Evolutionary conservation across 2,113 vertebrate genomes (phyloP), one percentile per base, ranked within the genome.

Genomic region (Indicator indicator): DNA sequence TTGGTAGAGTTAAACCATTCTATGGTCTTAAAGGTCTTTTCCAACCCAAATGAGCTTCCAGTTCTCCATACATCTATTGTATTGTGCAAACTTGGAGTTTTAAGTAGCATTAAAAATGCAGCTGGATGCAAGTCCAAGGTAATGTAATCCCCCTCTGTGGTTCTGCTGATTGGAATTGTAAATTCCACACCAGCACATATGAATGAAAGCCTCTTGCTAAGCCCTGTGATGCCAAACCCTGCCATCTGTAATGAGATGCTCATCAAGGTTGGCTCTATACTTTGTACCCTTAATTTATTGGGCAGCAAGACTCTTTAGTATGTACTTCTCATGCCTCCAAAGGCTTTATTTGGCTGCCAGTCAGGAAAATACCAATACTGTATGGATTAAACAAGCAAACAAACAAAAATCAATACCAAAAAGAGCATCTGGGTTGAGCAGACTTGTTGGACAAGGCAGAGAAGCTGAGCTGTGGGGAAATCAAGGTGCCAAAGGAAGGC

Each of bases 281-380:
- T 83, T 83, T 77, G 32, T 91, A 58, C 72, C 85, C 60, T 77
- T 87, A 82, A 90, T 90, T 95, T 93, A 76, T 76, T 27, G 71
- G 87, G 42, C 46, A 69, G 20, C 50, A 77, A 83, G 54, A 81
- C 74, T 83, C 72, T 89, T 89, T 88, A 79, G 69, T 80, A 83
- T 42, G n/a, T 55, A 38, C 60, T 86, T 92, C 73, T 20, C 68
- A 30, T n/a, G 54, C 76, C 86, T 93, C 86, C 62, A 32, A 91
- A 85, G 75, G 84, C 83, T 96, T 89, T 63, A 26, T 67, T 93
- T 91, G 91, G 60, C 85, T 1, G 9, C 62, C 60, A 85, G 91
- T 83, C 75, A 83, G 85, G 83, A 65, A 96, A 95, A 89, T 79
- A 90, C 75, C 69, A 74, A 69, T 93, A 78, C 62, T 88, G 48